Conservation (phyloP, 2,888 invertebrate genomes). For the Campoletis raptor region DNA sequence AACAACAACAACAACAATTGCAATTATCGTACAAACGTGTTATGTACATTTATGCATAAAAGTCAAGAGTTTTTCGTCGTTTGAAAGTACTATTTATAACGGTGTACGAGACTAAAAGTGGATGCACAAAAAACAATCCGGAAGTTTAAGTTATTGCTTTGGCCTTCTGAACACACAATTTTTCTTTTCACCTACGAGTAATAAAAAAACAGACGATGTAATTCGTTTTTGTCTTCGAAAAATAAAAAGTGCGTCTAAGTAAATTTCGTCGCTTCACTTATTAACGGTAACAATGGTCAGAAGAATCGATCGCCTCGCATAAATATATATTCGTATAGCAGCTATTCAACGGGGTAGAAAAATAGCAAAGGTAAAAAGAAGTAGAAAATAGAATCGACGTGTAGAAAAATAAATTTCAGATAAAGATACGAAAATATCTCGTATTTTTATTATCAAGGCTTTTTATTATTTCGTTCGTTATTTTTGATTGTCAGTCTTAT, state of each 20-base stretch:
- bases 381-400: conserved; percentile 12
- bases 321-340: neutral
- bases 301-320: conserved; percentile 47
- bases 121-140: conserved; percentile 11
- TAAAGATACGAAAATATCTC: neutral
- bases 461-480: neutral
- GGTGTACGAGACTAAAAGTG: neutral
- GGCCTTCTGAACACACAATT: conserved; percentile 22
- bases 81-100: conserved; percentile 18
- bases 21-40: conserved; percentile 16
- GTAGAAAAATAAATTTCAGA: neutral
- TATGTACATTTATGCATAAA: neutral
- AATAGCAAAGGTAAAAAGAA: conserved; percentile 49
- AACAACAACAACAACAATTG: neutral
- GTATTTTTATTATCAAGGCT: neutral
- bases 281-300: conserved; percentile 29
- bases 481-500: neutral
- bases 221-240: neutral
- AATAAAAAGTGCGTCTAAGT: neutral
- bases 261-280: conserved; percentile 11
- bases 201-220: neutral
- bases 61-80: conserved; percentile 47
- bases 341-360: conserved; percentile 21
- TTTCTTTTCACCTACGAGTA: neutral
- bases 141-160: conserved; percentile 11